These are phyloP conservation scores for Sinocyclocheilus anophthalmus DNA, from an alignment of 2,113 vertebrate genomes.

Conservation along the genomic window DNA sequence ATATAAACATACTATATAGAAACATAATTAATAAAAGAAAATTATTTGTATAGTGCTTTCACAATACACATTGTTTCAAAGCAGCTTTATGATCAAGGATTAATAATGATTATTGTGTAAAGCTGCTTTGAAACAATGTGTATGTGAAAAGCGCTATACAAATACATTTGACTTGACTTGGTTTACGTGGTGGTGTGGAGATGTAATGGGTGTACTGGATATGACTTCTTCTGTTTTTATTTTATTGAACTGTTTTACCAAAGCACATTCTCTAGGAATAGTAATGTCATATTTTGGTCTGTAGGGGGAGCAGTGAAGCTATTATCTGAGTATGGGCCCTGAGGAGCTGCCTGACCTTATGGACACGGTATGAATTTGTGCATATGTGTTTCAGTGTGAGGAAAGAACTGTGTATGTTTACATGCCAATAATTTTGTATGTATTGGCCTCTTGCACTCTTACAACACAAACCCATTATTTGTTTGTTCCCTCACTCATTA, in stretches of 20 bases:
- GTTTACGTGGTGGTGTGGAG: neutral
- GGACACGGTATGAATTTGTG: slow-evolving; percentile 51
- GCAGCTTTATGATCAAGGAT: too few species aligned
- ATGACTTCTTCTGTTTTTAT: neutral
- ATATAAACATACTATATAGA: too few species aligned
- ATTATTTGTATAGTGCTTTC: too few species aligned
- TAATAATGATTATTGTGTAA: neutral
- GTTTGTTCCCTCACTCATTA: neutral
- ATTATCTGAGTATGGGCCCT: slow-evolving; percentile 55
- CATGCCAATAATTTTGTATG: neutral
- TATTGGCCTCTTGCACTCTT: too few species aligned
- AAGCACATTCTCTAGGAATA: neutral
- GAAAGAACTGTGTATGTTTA: neutral
- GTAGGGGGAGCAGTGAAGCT: slow-evolving; percentile 37
- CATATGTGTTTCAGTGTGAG: neutral
- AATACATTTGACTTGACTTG: neutral
- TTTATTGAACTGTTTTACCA: neutral
- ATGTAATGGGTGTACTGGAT: neutral
- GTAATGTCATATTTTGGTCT: slow-evolving; percentile 18
- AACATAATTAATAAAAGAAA: too few species aligned
- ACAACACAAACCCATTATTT: neutral
- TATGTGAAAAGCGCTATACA: neutral
- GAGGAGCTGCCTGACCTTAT: slow-evolving; percentile 40
- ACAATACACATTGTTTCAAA: too few species aligned
- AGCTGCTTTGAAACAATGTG: neutral